phyloP scores from a whole-genome alignment of 2,113 vertebrate genomes.

The Mellivora capensis region DNA sequence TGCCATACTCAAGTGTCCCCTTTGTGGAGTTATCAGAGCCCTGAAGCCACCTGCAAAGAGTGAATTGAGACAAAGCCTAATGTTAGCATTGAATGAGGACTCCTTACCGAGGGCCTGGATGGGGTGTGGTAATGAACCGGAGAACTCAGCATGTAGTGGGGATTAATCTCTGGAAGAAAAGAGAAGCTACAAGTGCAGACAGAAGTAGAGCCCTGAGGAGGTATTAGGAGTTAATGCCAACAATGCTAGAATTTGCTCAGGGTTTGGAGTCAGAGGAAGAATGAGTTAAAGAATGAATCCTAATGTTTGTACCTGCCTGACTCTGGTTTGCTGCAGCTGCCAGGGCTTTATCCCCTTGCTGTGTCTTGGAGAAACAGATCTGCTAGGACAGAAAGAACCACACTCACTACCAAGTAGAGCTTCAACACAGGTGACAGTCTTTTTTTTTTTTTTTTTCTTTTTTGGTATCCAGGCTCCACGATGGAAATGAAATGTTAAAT shows the following conservation, averaged over 20 bases:
- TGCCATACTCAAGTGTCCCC: background rate
- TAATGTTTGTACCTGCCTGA: background rate
- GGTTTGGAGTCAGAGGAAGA: background rate
- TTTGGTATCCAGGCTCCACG: background rate
- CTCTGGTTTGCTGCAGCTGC: background rate
- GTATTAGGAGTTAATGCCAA: background rate
- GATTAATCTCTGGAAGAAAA: slow-evolving; percentile 45
- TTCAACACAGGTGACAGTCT: background rate
- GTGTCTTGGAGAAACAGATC: background rate
- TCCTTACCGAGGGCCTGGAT: slow-evolving; percentile 22
- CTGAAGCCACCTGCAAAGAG: background rate
- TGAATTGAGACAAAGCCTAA: background rate
- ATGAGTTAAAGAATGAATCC: background rate
- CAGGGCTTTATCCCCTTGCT: background rate
- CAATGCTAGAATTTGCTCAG: background rate
- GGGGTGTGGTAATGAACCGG: slow-evolving; percentile 2
- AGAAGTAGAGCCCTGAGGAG: background rate
- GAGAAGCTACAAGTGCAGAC: background rate
- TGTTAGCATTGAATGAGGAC: slow-evolving; percentile 21
- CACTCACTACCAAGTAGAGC: background rate
- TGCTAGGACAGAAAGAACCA: background rate
- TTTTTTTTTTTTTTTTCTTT: background rate
- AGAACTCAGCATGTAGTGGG: background rate
- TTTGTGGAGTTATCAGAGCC: background rate
- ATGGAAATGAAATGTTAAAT: background rate